Evolutionary conservation across 2,888 invertebrate species (phyloP).

Genomic region (Xylota sylvarum): DNA sequence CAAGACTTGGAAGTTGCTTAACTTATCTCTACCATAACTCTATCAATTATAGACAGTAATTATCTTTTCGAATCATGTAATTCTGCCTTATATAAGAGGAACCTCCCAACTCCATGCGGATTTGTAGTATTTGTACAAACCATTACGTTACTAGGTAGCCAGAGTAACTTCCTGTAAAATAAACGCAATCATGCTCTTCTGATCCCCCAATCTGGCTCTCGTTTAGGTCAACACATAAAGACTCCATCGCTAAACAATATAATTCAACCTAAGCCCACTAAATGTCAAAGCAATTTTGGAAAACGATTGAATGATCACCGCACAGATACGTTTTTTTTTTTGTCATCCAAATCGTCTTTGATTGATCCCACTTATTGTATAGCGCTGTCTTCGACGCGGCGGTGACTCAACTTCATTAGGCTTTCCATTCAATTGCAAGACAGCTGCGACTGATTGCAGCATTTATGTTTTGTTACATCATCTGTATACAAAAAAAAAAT

Average conservation of each 20-base stretch:
- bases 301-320: constrained; percentile 32
- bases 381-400: neutral
- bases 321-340: neutral
- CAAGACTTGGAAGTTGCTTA: too few relatives aligned
- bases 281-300: constrained; percentile 36
- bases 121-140: neutral
- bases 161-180: neutral
- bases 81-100: too few relatives aligned
- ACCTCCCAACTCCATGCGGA: too few relatives aligned
- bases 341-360: constrained; percentile 10
- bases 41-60: too few relatives aligned
- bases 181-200: too few relatives aligned
- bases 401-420: constrained; percentile 32
- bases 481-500: constrained; percentile 13
- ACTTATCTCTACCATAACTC: too few relatives aligned
- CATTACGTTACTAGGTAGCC: neutral
- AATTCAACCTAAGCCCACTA: constrained; percentile 17
- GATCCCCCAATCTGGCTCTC: neutral
- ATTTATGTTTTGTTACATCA: constrained; percentile 33
- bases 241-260: neutral
- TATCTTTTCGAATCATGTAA: too few relatives aligned
- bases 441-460: constrained; percentile 39
- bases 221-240: neutral
- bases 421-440: constrained; percentile 35
- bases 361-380: constrained; percentile 35